Conservation (phyloP, 2,888 invertebrate species). For the Euzetes globulus region DNA sequence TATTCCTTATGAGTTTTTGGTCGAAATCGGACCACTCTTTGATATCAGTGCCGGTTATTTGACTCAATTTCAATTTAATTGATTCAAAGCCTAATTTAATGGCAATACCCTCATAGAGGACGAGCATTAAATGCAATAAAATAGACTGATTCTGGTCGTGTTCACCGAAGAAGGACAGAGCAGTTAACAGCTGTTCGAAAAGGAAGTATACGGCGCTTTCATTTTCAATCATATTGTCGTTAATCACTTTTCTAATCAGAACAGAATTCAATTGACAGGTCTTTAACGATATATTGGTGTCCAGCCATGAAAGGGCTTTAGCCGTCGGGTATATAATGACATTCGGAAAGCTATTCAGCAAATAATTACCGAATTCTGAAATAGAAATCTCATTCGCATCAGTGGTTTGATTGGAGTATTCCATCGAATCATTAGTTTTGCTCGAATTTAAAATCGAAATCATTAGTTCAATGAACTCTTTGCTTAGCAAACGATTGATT, state of each 20-base stretch:
- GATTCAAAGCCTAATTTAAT: conserved; percentile 9
- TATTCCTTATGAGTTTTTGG: neutral
- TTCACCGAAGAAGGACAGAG: conserved; percentile 33
- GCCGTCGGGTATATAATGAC: conserved; percentile 23
- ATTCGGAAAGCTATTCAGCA: conserved; percentile 9
- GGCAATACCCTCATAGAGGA: conserved; percentile 29
- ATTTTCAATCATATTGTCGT: conserved; percentile 23
- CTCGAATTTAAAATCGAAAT: neutral
- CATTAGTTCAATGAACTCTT: conserved; percentile 35
- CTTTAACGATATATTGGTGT: conserved; percentile 29
- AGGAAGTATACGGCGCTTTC: conserved; percentile 25
- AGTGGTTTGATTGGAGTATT: neutral
- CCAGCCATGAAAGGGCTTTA: conserved; percentile 30
- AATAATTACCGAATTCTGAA: conserved; percentile 19
- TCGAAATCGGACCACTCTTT: conserved; percentile 30
- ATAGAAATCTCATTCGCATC: neutral
- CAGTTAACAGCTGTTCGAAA: conserved; percentile 28
- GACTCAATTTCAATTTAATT: conserved; percentile 10
- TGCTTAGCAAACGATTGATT: conserved; percentile 28
- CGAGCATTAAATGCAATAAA: conserved; percentile 26
- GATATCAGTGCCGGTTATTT: conserved; percentile 21
- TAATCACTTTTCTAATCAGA: conserved; percentile 23
- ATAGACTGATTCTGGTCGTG: conserved; percentile 36
- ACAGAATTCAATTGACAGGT: conserved; percentile 23
- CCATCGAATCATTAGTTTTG: conserved; percentile 20